Evolutionary conservation across 2,797 vertebrate species (phyloP), one percentile per base, ranked within the genome.

Genomic region (Mus caroli): DNA sequence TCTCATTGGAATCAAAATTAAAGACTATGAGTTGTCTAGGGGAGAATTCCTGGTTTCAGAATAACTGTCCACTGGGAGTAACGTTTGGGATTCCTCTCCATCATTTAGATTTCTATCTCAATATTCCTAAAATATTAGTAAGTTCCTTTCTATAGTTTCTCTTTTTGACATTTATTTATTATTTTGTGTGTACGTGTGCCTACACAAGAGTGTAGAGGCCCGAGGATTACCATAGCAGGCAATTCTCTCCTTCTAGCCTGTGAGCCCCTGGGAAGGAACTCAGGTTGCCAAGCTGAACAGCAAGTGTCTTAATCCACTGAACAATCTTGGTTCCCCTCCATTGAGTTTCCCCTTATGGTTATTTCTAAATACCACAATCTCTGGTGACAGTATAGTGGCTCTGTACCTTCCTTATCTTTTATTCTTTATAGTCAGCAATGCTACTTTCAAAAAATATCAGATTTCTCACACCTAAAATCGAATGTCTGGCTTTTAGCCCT

Each of bases 1-100:
- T 56, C 15, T 31, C 15, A 3, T n/a, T 56, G 9, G 78, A 20
- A 87, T 67, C 43, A 85, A 67, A n/a, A 67, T 24, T 34, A 24
- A 67, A 58, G 52, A 13, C 60, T 73, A 11, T 78, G 37, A 77
- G 40, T 88, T 56, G 54, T 69, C 78, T 60, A 37, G 58, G 26
- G 17, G 43, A 92, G n/a, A 87, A 88, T 71, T 94, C 87, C 71
- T 90, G 17, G 43, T 88, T 88, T 92, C 40, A 34, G 75, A 54
- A 56, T 52, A 75, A 82, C 77, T 76, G 13, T 75, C 58, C 4
- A 52, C 46, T 26, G 20, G 15, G 37, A 89, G 34, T 14, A 92
- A 46, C 40, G 50, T 67, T 73, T 60, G 83, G 24, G 26, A 60
- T 92, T 90, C 54, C 40, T 12, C n/a, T 24, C 20, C 50, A 76